phyloP scores from a whole-genome alignment of 2,113 vertebrate species.

The Vireo altiloquus region DNA sequence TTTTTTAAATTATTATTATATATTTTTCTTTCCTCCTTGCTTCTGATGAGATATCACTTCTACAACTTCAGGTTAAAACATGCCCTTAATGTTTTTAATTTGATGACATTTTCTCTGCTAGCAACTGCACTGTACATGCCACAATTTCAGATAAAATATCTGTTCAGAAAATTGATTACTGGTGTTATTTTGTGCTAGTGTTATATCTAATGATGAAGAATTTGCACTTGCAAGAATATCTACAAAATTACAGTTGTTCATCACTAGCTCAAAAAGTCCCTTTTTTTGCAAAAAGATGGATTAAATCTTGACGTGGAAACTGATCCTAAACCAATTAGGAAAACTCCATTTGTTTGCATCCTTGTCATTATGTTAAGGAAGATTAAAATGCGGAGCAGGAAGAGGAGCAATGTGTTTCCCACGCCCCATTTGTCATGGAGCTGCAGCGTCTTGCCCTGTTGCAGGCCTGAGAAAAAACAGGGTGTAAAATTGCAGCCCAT shows the following conservation, averaged over 20 bases:
- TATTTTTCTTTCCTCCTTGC: not conserved
- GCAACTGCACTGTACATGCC: not conserved
- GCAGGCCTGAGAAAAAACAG: not conserved
- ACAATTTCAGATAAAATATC: not conserved
- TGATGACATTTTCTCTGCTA: not conserved
- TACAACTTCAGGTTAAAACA: not conserved
- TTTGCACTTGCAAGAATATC: not conserved
- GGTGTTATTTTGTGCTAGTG: not conserved
- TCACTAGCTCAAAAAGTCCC: not conserved
- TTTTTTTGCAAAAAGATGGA: conserved; percentile 18
- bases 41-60: not conserved
- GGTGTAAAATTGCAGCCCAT: not conserved
- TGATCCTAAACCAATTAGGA: conserved; percentile 38
- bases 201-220: not conserved
- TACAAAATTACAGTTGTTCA: not conserved
- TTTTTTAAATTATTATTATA: not conserved
- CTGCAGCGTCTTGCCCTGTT: too few relatives aligned
- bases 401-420: not conserved
- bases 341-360: not conserved
- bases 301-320: not conserved
- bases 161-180: not conserved
- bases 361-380: conserved; percentile 14
- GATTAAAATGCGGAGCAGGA: not conserved
- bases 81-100: not conserved
- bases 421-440: accelerated